These are phyloP conservation scores for Tinea semifulvella DNA, from an alignment of 2,888 invertebrate genomes.

Conservation along the genomic window DNA sequence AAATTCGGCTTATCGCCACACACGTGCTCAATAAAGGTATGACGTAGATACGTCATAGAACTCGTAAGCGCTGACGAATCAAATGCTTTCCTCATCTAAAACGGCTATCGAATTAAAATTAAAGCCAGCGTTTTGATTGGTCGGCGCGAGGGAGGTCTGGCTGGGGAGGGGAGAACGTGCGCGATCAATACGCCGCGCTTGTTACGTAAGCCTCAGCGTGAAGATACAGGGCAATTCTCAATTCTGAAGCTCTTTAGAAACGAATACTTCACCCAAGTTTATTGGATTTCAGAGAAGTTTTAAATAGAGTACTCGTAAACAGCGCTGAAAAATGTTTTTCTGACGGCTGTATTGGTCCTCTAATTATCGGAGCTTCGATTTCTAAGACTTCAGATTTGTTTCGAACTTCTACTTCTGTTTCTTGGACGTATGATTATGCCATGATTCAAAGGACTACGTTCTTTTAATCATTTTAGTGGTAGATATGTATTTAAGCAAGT, in stretches of 20 bases:
- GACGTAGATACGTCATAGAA: slow-evolving; percentile 4
- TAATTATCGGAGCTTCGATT: too few relatives aligned
- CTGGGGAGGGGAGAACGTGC: slow-evolving; percentile 22
- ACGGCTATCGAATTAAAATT: slow-evolving; percentile 58
- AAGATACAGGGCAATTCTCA: background rate
- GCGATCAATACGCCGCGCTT: slow-evolving; percentile 30
- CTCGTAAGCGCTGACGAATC: slow-evolving; percentile 40
- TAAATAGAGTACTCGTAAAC: too few relatives aligned
- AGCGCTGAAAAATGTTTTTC: too few relatives aligned
- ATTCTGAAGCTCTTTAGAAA: slow-evolving; percentile 2
- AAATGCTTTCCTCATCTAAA: slow-evolving; percentile 26
- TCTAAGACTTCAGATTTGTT: too few relatives aligned
- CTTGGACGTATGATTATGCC: too few relatives aligned
- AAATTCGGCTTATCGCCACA: background rate
- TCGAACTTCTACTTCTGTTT: too few relatives aligned
- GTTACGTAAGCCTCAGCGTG: slow-evolving; percentile 39
- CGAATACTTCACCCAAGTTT: too few relatives aligned
- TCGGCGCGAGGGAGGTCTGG: slow-evolving; percentile 25
- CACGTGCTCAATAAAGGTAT: slow-evolving; percentile 9
- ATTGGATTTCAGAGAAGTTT: too few relatives aligned
- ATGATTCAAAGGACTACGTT: too few relatives aligned
- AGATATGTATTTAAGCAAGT: too few relatives aligned
- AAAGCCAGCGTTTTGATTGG: slow-evolving; percentile 47
- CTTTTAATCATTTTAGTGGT: too few relatives aligned
- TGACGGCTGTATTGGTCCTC: too few relatives aligned